Evolutionary conservation across 2,113 vertebrate species (phyloP).

Genomic region (Dinomys branickii): DNA sequence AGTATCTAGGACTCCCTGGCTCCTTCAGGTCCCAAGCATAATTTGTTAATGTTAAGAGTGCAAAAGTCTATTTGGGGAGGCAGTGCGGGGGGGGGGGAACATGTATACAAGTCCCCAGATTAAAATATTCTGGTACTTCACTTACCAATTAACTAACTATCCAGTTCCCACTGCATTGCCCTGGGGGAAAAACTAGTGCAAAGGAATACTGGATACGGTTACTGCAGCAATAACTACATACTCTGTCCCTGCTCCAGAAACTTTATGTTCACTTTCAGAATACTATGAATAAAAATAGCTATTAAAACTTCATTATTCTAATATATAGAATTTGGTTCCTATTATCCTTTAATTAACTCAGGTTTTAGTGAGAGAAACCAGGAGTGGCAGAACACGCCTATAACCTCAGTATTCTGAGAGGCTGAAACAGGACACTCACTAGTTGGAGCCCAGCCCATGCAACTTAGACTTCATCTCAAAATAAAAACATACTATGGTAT

Average conservation of each 20-base stretch:
- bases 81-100: not conserved
- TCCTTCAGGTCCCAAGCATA: not conserved
- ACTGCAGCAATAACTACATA: not conserved
- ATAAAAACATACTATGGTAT: not conserved
- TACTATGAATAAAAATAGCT: not conserved
- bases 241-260: not conserved
- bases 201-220: not conserved
- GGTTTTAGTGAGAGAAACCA: not conserved
- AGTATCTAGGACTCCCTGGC: not conserved
- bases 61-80: not conserved
- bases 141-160: not conserved
- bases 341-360: not conserved
- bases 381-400: not conserved
- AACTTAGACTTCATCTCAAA: not conserved
- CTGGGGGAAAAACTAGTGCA: not conserved
- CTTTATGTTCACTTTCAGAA: not conserved
- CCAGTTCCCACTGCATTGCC: not conserved
- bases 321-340: not conserved
- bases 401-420: not conserved
- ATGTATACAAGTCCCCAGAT: not conserved
- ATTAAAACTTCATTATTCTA: constrained; percentile 1
- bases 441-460: not conserved
- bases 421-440: not conserved
- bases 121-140: not conserved
- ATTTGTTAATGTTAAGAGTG: not conserved